Conservation (phyloP, 1,140 invertebrate species). For the Brevipalpus yothersi region DNA sequence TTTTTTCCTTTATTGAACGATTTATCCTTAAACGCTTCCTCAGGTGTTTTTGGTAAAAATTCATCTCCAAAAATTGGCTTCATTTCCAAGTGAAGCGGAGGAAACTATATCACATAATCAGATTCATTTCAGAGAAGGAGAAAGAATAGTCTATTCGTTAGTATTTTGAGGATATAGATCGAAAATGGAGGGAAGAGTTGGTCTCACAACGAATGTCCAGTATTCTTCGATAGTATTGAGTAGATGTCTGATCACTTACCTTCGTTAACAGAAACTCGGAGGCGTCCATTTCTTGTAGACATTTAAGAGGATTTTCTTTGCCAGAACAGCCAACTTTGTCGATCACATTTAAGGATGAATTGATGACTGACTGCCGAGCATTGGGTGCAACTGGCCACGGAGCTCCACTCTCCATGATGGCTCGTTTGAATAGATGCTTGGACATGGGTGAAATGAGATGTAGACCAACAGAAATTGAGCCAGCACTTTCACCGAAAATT, state of each 20-base stretch:
- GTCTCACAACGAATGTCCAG: no score
- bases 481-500: conserved; percentile 26
- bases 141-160: background rate
- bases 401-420: conserved; percentile 17
- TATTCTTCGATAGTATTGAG: no score
- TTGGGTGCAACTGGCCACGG: background rate
- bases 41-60: background rate
- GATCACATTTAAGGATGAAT: background rate
- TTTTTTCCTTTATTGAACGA: background rate
- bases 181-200: no score
- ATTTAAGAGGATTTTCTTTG: background rate
- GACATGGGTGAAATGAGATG: conserved; percentile 19
- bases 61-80: background rate
- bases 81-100: background rate
- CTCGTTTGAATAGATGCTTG: conserved; percentile 14
- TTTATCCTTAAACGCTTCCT: background rate
- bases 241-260: no score
- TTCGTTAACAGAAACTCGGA: no score
- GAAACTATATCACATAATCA: no score
- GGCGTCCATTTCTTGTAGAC: background rate
- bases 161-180: background rate
- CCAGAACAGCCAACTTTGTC: background rate
- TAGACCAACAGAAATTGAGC: conserved; percentile 16
- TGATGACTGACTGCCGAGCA: background rate
- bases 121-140: no score